Conservation (phyloP, 2,797 vertebrate species). For the Darevskia nairensis region DNA sequence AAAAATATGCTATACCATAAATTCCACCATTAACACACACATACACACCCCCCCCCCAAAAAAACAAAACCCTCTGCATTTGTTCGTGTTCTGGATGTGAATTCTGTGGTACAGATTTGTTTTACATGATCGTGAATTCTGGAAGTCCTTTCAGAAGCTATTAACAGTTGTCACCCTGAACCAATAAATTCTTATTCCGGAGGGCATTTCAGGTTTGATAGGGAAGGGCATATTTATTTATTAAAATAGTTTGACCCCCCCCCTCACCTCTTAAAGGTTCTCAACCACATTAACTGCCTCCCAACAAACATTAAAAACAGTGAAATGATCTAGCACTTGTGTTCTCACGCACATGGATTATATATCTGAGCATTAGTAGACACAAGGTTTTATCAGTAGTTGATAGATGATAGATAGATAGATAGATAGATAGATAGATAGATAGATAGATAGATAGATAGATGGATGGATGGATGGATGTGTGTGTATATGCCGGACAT, state of each 20-base stretch:
- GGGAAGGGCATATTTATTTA: not conserved
- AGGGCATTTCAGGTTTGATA: not conserved
- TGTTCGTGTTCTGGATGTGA: not conserved
- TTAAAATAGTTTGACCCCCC: not conserved
- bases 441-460: too few relatives aligned
- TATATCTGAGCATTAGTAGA: not conserved
- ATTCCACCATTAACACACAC: conserved; percentile 18
- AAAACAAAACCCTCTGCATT: not conserved
- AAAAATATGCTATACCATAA: not conserved
- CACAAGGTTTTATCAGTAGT: not conserved
- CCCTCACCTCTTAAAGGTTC: too few relatives aligned
- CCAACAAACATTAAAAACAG: not conserved
- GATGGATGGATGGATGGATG: too few relatives aligned
- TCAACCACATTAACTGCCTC: not conserved
- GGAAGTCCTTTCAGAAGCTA: not conserved
- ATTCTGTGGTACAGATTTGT: not conserved
- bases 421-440: too few relatives aligned
- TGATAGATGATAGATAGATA: too few relatives aligned
- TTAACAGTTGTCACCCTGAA: conserved; percentile 7
- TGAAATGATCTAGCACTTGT: not conserved
- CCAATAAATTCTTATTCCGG: not conserved
- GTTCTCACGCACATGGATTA: not conserved
- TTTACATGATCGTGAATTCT: not conserved
- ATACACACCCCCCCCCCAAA: too few relatives aligned
- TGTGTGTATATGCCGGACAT: too few relatives aligned